Percentiles rank a stretch among this genome's conserved stretches.
These are phyloP conservation scores for Nezara viridula DNA, from an alignment of 2,888 invertebrate species.

Conservation along the genomic window DNA sequence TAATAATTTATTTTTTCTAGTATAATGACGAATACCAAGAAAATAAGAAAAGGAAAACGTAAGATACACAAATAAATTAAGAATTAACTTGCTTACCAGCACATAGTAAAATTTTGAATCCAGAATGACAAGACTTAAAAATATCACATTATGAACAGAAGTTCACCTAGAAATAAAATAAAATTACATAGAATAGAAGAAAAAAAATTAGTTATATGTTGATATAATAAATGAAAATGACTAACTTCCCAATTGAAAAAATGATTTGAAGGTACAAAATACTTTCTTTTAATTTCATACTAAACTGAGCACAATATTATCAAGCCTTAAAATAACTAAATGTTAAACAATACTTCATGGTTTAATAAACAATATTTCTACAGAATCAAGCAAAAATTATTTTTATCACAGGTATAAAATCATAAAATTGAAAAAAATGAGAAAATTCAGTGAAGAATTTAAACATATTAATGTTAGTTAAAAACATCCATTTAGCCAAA, in stretches of 20 bases:
- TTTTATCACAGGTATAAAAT: neutral
- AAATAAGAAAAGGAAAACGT: neutral
- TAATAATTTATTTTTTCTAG: neutral
- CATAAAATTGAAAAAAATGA: neutral
- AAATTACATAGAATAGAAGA: neutral
- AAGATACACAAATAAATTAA: neutral
- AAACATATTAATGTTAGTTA: neutral
- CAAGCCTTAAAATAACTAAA: neutral
- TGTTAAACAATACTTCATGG: conserved; percentile 27
- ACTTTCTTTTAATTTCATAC: neutral
- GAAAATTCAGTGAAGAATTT: neutral
- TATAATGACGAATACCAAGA: neutral
- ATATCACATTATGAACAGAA: conserved; percentile 20
- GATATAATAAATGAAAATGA: neutral
- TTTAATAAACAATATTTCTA: conserved; percentile 4
- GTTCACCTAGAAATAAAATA: conserved; percentile 22
- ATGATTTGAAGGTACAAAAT: neutral
- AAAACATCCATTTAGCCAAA: neutral
- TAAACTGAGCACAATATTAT: neutral
- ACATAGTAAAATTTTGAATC: conserved; percentile 22
- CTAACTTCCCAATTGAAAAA: neutral
- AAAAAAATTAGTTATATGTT: neutral
- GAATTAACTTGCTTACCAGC: conserved; percentile 13
- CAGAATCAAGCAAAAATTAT: neutral
- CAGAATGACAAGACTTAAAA: neutral